phyloP scores from a whole-genome alignment of 1,140 invertebrate genomes.

The Drosophila trapezifrons region DNA sequence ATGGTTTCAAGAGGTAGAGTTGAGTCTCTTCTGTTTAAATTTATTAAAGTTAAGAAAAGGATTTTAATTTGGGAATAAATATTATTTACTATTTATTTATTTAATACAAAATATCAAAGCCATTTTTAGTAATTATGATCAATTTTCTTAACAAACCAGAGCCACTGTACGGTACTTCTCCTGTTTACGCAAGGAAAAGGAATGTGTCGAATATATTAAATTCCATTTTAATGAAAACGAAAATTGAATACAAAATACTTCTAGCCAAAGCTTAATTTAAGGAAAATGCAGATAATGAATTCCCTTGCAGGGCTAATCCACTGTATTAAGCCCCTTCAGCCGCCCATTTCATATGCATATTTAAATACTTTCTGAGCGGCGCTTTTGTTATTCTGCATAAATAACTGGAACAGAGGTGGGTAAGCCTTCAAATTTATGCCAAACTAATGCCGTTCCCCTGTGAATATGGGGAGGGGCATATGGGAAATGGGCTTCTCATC shows the following conservation, averaged over 20 bases:
- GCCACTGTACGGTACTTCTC: neutral
- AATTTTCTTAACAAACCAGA: neutral
- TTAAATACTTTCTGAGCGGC: slow-evolving; percentile 57
- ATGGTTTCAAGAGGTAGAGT: accelerated
- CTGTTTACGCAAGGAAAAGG: neutral
- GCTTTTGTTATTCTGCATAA: slow-evolving; percentile 71
- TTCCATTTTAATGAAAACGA: slow-evolving; percentile 2
- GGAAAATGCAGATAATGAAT: neutral
- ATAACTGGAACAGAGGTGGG: slow-evolving; percentile 35
- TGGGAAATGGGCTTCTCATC: slow-evolving; percentile 18
- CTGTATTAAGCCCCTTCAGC: slow-evolving; percentile 19
- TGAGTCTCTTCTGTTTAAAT: no score
- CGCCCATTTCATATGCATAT: slow-evolving; percentile 47
- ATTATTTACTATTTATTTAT: no score
- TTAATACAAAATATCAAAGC: neutral
- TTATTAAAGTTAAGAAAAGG: no score
- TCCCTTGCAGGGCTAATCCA: slow-evolving; percentile 10
- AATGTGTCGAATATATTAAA: slow-evolving; percentile 15
- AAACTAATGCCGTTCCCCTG: slow-evolving; percentile 67
- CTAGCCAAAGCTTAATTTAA: neutral
- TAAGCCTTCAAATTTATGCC: slow-evolving; percentile 61
- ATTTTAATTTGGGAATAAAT: neutral
- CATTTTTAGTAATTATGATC: neutral
- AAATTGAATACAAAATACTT: slow-evolving; percentile 22
- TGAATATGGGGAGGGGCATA: no score